These are phyloP conservation scores for Tetranychus urticae DNA, from an alignment of 1,140 invertebrate genomes.

Conservation along the genomic window DNA sequence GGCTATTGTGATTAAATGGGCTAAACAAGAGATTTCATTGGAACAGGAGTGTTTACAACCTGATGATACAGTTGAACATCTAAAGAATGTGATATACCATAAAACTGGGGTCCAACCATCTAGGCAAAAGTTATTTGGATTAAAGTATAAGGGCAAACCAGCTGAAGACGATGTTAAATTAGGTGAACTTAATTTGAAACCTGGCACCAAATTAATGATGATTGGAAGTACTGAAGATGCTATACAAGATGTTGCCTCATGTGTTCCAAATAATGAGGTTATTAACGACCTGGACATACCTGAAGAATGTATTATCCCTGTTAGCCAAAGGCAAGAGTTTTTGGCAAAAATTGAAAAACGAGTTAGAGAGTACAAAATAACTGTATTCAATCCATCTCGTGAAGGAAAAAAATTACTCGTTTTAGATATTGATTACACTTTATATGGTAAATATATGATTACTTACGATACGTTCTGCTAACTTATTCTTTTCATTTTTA, in stretches of 20 bases:
- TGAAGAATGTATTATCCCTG: conserved; percentile 43
- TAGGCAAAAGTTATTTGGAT: conserved; percentile 72
- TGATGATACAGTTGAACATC: conserved; percentile 36
- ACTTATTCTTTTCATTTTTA: neutral
- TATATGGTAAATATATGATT: conserved; percentile 20
- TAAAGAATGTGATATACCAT: conserved; percentile 53
- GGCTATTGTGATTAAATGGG: conserved; percentile 48
- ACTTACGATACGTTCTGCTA: neutral
- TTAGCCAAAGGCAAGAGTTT: conserved; percentile 46
- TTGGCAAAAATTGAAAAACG: conserved; percentile 42
- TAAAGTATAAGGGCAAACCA: conserved; percentile 30
- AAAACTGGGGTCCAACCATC: conserved; percentile 62
- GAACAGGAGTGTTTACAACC: conserved; percentile 29
- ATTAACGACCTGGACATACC: conserved; percentile 51
- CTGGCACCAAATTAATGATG: conserved; percentile 78
- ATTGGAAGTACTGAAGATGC: conserved; percentile 82
- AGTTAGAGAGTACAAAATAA: conserved; percentile 62
- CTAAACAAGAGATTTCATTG: conserved; percentile 57
- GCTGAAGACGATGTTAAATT: conserved; percentile 11
- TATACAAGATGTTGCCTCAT: conserved; percentile 47
- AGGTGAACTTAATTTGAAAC: conserved; percentile 8
- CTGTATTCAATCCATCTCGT: conserved; percentile 50
- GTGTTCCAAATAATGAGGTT: conserved; percentile 50
- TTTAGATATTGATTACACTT: conserved; percentile 86
- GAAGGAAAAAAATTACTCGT: conserved; percentile 64